Evolutionary conservation across 1,140 invertebrate species (phyloP), one percentile per base, ranked within the genome.

Genomic region (Latrodectus geometricus): DNA sequence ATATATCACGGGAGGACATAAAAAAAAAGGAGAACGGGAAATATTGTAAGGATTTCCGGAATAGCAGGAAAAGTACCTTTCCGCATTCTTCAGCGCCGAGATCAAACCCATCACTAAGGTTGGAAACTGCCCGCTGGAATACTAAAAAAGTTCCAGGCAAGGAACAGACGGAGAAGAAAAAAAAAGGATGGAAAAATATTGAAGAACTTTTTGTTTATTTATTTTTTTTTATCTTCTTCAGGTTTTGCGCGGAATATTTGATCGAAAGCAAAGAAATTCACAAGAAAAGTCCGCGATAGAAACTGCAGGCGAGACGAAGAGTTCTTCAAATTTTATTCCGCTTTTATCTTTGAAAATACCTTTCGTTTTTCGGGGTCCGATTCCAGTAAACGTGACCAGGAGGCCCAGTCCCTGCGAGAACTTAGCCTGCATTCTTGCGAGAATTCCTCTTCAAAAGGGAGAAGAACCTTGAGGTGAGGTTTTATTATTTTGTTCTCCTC

Each of bases 361-460:
- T 77, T 77, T 77, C 75, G 61, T 77, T 77, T 77, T 77, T 77
- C 17, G 75, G 75, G 54, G 75, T 61, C 52, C 75, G 54, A 77
- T 21, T 77, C 23, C 21, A 77, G 23, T 21, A 77, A 56, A 77
- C 75, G 75, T 77, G 75, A 77, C 75, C 50, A 54, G 50, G 54
- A 56, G 54, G 21, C 75, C 17, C 52, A n/a, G 75, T n/a, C 23
- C 54, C 54, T 61, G 52, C 35, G 35, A 35, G 75, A 23, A 77
- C 75, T 54, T 52, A 56, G 49, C 50, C 72, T 50, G 14, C 72
- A 48, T 20, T 50, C 48, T 17, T 35, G 12, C 14, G 50, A 74
- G 72, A 20, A 77, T 52, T 77, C 61, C 21, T 77, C 75, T 56
- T 35, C 49, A 4, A n/a, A 15, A 15, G 72, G n/a, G 9, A 77